Conservation (phyloP, 2,113 vertebrate species). For the Noctilio leporinus region DNA sequence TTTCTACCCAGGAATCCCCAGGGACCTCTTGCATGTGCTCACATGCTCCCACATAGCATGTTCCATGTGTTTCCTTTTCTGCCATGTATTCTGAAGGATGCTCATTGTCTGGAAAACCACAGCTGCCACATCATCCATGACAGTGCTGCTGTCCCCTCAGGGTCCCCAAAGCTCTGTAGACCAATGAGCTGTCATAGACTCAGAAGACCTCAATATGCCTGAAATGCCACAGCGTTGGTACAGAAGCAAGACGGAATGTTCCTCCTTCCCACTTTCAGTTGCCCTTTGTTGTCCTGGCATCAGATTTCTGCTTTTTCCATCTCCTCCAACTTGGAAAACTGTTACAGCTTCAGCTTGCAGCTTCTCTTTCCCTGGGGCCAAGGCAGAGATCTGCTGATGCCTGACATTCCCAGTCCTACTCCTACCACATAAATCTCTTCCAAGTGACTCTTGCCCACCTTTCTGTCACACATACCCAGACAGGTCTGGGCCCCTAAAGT, state of each 20-base stretch:
- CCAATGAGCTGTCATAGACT: not conserved
- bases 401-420: not conserved
- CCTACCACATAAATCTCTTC: not conserved
- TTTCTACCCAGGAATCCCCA: not conserved
- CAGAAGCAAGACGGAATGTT: not conserved
- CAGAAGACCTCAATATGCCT: not conserved
- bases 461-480: not conserved
- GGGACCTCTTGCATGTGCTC: too few relatives aligned
- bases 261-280: not conserved
- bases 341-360: not conserved
- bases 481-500: not conserved
- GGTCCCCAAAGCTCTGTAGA: not conserved
- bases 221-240: not conserved
- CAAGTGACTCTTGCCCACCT: not conserved
- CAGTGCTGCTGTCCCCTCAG: too few relatives aligned
- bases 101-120: not conserved
- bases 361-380: not conserved
- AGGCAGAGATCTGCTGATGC: not conserved
- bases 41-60: rapidly evolving
- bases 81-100: not conserved
- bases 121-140: not conserved
- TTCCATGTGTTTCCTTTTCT: not conserved
- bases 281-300: not conserved
- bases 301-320: not conserved
- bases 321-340: not conserved